These are phyloP conservation scores for Monodelphis domestica DNA, from an alignment of 2,797 vertebrate species.

Conservation along the genomic window DNA sequence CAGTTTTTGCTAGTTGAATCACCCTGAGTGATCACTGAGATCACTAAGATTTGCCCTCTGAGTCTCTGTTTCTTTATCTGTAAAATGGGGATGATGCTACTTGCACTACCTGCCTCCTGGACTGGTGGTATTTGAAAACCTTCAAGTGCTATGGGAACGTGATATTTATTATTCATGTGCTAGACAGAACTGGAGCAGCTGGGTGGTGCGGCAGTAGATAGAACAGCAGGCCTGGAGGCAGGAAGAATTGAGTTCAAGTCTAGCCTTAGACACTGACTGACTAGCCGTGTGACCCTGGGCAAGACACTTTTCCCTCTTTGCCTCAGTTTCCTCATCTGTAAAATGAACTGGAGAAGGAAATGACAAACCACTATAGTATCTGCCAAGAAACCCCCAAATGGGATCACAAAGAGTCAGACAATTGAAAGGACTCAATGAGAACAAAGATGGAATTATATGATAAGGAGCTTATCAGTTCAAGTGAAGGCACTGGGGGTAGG, in stretches of 20 bases:
- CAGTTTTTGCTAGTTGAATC: neutral
- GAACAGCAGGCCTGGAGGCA: neutral
- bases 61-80: too few species aligned
- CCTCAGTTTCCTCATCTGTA: too few species aligned
- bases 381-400: neutral
- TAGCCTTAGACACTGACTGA: too few species aligned
- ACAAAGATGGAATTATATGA: neutral
- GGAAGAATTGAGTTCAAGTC: neutral
- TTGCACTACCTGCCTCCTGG: neutral
- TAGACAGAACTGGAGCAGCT: neutral
- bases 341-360: too few species aligned
- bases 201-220: neutral
- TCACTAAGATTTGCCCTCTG: too few species aligned
- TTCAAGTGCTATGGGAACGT: neutral
- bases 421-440: neutral
- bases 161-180: too few species aligned
- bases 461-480: neutral
- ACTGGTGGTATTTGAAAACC: neutral
- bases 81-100: neutral
- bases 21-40: neutral
- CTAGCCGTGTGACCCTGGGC: neutral
- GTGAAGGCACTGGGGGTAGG: neutral
- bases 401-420: neutral
- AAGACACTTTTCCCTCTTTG: too few species aligned
- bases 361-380: too few species aligned